Conservation (phyloP, 1,140 invertebrate species). For the Cheumatopsyche charites region DNA sequence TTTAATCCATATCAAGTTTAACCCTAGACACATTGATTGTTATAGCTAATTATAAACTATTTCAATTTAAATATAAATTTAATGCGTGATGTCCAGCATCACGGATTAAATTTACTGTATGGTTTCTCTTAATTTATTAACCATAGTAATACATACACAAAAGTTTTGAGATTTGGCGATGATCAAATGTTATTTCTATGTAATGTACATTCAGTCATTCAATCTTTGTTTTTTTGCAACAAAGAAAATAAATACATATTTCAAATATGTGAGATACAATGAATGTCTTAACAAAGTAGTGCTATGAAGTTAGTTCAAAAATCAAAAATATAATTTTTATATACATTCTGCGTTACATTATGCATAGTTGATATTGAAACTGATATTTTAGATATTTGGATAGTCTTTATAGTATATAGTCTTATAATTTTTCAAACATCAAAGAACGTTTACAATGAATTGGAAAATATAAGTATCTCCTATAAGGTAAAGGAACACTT, state of each 20-base stretch:
- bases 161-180: conserved; percentile 48
- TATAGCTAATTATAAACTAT: conserved; percentile 48
- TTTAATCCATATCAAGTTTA: conserved; percentile 49
- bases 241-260: conserved; percentile 44
- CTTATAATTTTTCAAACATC: conserved; percentile 6
- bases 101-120: conserved; percentile 44
- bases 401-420: conserved; percentile 12
- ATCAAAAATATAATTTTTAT: neutral
- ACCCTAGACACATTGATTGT: conserved; percentile 48
- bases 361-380: conserved; percentile 4
- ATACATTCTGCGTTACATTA: conserved; percentile 6
- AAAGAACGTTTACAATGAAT: conserved; percentile 18
- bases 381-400: conserved; percentile 8
- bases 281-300: conserved; percentile 9
- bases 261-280: conserved; percentile 12
- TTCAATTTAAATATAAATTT: conserved; percentile 46
- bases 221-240: conserved; percentile 48
- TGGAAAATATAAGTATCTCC: conserved; percentile 39
- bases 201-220: conserved; percentile 50
- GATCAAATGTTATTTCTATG: conserved; percentile 50
- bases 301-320: neutral
- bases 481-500: conserved; percentile 49
- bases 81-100: conserved; percentile 48
- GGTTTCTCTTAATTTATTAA: conserved; percentile 43
- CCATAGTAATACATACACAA: conserved; percentile 48